These are phyloP conservation scores for Phrynocephalus versicolor DNA, from an alignment of 2,113 vertebrate species.

Conservation along the genomic window DNA sequence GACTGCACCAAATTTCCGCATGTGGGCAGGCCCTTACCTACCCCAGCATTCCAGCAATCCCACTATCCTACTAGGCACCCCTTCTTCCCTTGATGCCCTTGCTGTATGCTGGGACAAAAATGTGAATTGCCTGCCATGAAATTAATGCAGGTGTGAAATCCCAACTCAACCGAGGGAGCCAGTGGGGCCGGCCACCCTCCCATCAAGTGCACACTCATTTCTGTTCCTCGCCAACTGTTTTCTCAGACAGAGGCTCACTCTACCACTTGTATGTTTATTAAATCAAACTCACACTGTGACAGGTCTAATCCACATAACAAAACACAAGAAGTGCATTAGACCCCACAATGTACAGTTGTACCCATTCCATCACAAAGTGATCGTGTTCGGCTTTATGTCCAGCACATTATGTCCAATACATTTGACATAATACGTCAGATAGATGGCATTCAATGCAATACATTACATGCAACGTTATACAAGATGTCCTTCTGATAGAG, in stretches of 20 bases:
- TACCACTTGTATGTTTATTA: slow-evolving; percentile 11
- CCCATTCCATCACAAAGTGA: slow-evolving; percentile 13
- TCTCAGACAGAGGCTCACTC: neutral
- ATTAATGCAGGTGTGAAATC: neutral
- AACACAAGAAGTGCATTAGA: slow-evolving; percentile 15
- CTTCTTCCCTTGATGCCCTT: neutral
- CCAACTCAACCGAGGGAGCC: neutral
- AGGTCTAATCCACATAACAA: slow-evolving; percentile 23
- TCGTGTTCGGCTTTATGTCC: slow-evolving; percentile 21
- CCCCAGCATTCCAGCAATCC: neutral
- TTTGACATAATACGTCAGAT: slow-evolving; percentile 4
- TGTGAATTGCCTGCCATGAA: neutral
- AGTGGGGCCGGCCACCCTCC: neutral
- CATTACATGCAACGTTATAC: neutral
- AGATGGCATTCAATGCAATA: slow-evolving; percentile 10
- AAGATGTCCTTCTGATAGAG: slow-evolving; percentile 20
- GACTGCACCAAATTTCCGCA: too few relatives aligned
- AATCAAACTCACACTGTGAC: slow-evolving; percentile 11
- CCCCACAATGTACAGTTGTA: slow-evolving; percentile 17
- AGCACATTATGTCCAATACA: slow-evolving; percentile 23
- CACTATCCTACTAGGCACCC: neutral
- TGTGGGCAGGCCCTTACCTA: neutral
- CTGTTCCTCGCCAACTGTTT: neutral
- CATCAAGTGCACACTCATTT: neutral
- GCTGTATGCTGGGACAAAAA: neutral